phyloP scores from a whole-genome alignment of 1,140 invertebrate genomes.

The Atopsyche davidsoni region DNA sequence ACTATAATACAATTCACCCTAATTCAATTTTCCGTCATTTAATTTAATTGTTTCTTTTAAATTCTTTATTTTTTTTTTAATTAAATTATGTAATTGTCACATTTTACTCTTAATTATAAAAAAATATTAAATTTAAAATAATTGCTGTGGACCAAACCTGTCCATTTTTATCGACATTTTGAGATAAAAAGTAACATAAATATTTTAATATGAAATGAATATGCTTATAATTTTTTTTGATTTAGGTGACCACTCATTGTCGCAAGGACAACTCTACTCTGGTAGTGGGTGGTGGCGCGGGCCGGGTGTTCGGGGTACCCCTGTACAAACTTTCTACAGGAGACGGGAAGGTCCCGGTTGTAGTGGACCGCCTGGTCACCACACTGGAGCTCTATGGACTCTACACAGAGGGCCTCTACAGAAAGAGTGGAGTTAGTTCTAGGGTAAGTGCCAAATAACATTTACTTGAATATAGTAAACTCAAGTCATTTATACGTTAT shows the following conservation, averaged over 20 bases:
- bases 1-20: constrained; percentile 16
- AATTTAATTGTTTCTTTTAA: too few species aligned
- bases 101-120: too few species aligned
- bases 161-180: too few species aligned
- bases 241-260: constrained; percentile 50
- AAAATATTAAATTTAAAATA: constrained; percentile 1
- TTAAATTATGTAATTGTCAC: too few species aligned
- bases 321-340: constrained; percentile 66
- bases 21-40: too few species aligned
- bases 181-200: constrained; percentile 4
- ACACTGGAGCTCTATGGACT: constrained; percentile 88
- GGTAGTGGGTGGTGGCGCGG: constrained; percentile 48
- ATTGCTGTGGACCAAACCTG: too few species aligned
- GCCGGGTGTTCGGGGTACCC: constrained; percentile 70
- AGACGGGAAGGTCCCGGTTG: constrained; percentile 72
- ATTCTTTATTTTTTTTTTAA: too few species aligned
- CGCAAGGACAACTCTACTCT: constrained; percentile 51
- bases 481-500: too few species aligned
- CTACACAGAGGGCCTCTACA: constrained; percentile 88
- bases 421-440: constrained; percentile 83
- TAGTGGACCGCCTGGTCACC: constrained; percentile 81
- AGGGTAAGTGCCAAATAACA: too few species aligned
- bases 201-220: background rate
- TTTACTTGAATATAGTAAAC: too few species aligned
- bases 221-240: background rate